phyloP scores from a whole-genome alignment of 2,113 vertebrate genomes.

The Poicephalus meyeri region DNA sequence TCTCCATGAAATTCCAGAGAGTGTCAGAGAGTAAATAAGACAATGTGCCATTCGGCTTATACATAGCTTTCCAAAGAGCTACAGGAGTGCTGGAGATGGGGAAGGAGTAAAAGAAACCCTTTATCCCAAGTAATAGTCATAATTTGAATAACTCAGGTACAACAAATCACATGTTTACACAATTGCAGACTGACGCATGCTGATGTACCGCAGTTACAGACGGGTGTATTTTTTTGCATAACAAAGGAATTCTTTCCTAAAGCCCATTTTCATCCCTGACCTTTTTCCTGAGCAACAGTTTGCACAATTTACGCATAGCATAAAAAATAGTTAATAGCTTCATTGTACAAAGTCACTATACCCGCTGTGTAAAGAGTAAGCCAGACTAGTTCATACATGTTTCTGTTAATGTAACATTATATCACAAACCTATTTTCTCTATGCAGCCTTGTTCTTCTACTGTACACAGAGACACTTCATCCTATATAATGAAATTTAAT shows the following conservation, averaged over 20 bases:
- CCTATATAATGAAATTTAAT: not conserved
- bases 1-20: not conserved
- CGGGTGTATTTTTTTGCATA: not conserved
- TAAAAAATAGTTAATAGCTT: not conserved
- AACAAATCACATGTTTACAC: not conserved
- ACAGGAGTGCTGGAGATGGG: not conserved
- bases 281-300: not conserved
- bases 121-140: not conserved
- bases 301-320: not conserved
- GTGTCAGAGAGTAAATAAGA: not conserved
- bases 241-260: not conserved
- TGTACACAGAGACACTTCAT: not conserved
- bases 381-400: not conserved
- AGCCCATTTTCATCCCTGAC: not conserved
- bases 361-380: accelerated
- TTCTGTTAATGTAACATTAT: not conserved
- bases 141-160: not conserved
- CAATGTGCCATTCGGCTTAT: not conserved
- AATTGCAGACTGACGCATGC: not conserved
- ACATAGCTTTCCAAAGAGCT: not conserved
- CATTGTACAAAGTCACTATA: not conserved
- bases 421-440: not conserved
- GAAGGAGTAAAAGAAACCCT: not conserved
- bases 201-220: not conserved
- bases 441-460: not conserved